Evolutionary conservation across 2,113 vertebrate genomes (phyloP), one percentile per base, ranked within the genome.

Genomic region (Limanda limanda): DNA sequence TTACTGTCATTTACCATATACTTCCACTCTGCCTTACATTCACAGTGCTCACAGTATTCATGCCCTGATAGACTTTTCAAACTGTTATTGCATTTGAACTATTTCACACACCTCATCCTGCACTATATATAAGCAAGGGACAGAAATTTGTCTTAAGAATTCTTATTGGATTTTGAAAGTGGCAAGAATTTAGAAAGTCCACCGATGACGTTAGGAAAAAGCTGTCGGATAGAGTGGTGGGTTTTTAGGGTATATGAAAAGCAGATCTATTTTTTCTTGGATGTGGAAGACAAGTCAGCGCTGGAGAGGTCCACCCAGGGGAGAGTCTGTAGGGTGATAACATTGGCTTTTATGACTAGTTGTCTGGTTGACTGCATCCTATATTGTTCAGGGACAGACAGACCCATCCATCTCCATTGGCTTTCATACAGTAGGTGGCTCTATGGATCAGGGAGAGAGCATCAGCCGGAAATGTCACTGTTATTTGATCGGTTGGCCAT

Each of bases 281-380:
- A 71, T 69, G 20, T 37, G 63, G 78, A 71, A 74, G 74, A 79
- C 67, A 82, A 81, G 75, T 66, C 64, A 61, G 31, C 58, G 35
- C 35, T 48, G 52, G 59, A 24, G 83, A 86, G 75, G 71, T 72
- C 70, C 52, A 67, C 91, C 62, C 74, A 15, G 52, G 90, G 88
- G 86, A 87, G 23, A 65, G 72, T 74, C 74, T 68, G 66, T 61
- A 85, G 76, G 90, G 79, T 88, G 87, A 92, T 91, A 92, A 92
- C 91, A 82, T 88, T 56, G 69, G 87, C 91, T 93, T 92, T 94
- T 92, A 94, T 92, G 89, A 76, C 79, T 76, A 68, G 81, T 86
- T 83, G 80, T 83, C 88, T 80, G 87, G 85, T 88, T 90, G 89
- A 89, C 85, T 92, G 92, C 88, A 76, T 89, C 82, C 81, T 76